Base-by-base conservation (phyloP, 2,888 invertebrate genomes). In the Sarcophaga subvicina region DNA sequence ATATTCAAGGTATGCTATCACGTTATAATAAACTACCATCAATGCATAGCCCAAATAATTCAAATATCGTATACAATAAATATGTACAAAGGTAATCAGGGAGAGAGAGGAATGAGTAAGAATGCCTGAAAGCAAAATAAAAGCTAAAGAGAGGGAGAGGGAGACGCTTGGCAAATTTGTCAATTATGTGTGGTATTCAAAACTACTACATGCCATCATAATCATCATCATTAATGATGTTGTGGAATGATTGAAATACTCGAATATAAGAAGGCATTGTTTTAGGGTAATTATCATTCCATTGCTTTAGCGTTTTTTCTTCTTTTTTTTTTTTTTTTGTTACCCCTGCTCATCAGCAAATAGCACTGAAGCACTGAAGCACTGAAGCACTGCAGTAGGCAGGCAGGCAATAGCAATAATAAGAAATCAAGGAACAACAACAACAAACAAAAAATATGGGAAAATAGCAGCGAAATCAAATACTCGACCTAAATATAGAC, bases 401-500 rank as follows among this genome's bases (percentile, higher is more conserved):
- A 14, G 12, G 14, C 25, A 59, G 11, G 37, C 11, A 59, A 14
- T 11, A 45, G 20, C 4, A 59, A 47, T n/a, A 60, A 60, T 25
- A 72, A 54, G 17, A 54, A 54, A 14, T 54, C 54, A 54, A 17
- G 54, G 54, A 54, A 54, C 54, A 54, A 54, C 12, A 54, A 2
- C 54, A 14, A 49, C 11, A 14, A 14, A 49, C 14, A 14, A 14
- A 8, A 37, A 37, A 37, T 37, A 37, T 37, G 59, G 67, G 12
- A 12, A 66, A 67, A 78, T 76, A 54, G 47, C 45, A 77, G 54
- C 66, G 59, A 80, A 86, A 86, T 80, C 75, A 86, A 79, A 78
- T 79, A 84, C 87, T 87, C 79, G 87, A 87, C 87, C 87, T 72
- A 87, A 82, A 81, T 87, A 73, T 64, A 22, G 20, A 45, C 79